Base-by-base conservation (phyloP, 2,113 vertebrate species). In the Mola mola region DNA sequence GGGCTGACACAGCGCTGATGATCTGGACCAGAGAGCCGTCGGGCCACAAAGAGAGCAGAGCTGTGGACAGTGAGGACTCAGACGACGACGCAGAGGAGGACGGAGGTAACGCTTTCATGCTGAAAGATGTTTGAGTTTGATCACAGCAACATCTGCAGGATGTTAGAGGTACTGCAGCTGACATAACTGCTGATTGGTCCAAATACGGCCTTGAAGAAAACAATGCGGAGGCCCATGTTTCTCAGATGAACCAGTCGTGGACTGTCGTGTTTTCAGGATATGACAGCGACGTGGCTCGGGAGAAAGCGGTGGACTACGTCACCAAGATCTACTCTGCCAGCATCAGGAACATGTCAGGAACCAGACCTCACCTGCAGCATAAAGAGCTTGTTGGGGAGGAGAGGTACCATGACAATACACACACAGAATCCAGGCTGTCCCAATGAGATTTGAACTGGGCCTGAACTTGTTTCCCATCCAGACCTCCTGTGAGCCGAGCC, bases 11-110 rank as follows among this genome's bases (percentile, higher is more conserved):
- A 0, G 96, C 97, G 13, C 82, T 99, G 73, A 98, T 99, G 96
- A 95, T 98, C 90, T 98, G 97, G 97, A 94, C 82, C n/a, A 85
- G 95, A 80, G 97, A 99, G 77, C 92, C 92, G 28, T 81, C 90
- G 61, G 94, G 93, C 38, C 94, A 92, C 79, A 93, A 92, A 50
- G 97, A 98, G 84, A 95, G 89, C 82, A 96, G 95, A 80, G 91
- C 93, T 1, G 93, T 95, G 66, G 97, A 99, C 83, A 99, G 97
- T 5, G 96, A 99, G 56, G 97, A 99, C 72, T 98, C 96, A 0
- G 97, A 99, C 47, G 95, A 95, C 0, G 97, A 99, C 16, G 89
- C 91, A 0, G 97, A 99, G 34, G 97, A 99, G 67, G 97, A 99
- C 10, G 97, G 97, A 93, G 97, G 97, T 98, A 85, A 85, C 11